Conservation (phyloP, 64 coral and sea anemone genomes). For the Cladopsammia gracilis region DNA sequence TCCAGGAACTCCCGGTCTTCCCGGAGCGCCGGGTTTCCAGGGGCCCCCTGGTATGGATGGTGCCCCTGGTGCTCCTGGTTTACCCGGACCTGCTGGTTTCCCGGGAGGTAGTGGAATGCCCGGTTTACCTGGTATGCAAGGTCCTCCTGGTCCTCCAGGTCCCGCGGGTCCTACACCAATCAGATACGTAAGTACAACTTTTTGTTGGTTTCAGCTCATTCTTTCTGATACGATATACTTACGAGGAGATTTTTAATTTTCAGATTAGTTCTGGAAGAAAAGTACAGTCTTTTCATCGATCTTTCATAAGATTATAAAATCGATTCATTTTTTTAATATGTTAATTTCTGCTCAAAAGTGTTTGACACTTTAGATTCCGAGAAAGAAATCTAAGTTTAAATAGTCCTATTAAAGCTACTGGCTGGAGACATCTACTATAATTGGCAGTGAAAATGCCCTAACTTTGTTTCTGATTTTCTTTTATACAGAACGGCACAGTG, state of each 20-base stretch:
- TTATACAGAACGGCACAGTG: slow-evolving; percentile 95
- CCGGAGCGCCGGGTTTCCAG: slow-evolving; percentile 93
- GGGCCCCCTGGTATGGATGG: slow-evolving; percentile 98
- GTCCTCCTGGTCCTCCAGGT: slow-evolving; percentile 90
- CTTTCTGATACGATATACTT: too few relatives aligned
- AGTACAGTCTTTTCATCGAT: too few relatives aligned
- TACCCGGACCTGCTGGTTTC: slow-evolving; percentile 93
- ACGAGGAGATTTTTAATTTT: too few relatives aligned
- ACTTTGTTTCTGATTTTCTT: neutral
- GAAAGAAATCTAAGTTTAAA: too few relatives aligned
- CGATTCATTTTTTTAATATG: too few relatives aligned
- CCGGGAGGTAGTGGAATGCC: slow-evolving; percentile 99
- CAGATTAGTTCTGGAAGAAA: too few relatives aligned
- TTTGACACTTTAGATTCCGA: too few relatives aligned
- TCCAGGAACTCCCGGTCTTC: slow-evolving; percentile 90
- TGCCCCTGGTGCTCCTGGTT: slow-evolving; percentile 94
- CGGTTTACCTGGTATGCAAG: slow-evolving; percentile 89
- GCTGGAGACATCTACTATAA: too few relatives aligned
- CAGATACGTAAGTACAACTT: slow-evolving; percentile 95
- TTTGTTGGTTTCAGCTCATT: neutral
- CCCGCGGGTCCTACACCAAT: slow-evolving; percentile 94
- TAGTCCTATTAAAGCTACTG: too few relatives aligned
- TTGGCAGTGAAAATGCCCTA: too few relatives aligned
- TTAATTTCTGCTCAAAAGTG: too few relatives aligned
- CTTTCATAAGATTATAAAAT: too few relatives aligned